Base-by-base conservation (phyloP, 1,140 invertebrate species). In the Brachionus rotundiformis region DNA sequence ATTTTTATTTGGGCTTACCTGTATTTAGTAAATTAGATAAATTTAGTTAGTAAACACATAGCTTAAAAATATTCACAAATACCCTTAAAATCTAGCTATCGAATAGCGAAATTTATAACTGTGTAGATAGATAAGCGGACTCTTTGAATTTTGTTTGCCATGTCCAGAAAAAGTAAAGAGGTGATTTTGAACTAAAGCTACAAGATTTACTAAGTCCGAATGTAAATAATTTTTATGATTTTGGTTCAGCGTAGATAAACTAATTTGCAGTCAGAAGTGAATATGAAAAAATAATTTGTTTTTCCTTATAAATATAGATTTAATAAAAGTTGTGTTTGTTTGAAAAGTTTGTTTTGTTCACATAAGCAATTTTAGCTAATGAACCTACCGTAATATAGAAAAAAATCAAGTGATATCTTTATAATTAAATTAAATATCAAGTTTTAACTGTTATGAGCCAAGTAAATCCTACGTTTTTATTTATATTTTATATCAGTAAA, bases 161-260 rank as follows among this genome's bases (percentile, higher is more conserved):
- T 54, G 47, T 54, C 47, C 47, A 54, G 19, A 54, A 54, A 54
- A 54, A 54, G 19, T 7, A 19, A 19, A 19, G 47, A 16, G 47
- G 23, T 54, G n/a, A 54, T 54, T 54, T 54, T 54, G 47, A 54
- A 7, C 23, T 54, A 19, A 54, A 54, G 47, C 47, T 16, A 54
- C 16, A 49, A 54, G 47, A 54, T 54, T 19, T 54, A 54, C 47
- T 54, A 8, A 54, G 47, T 54, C 47, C 47, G 47, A 54, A 54
- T 54, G 47, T 19, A 54, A 54, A 54, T 54, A 54, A 19, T 19
- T 54, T 54, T 54, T 54, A 54, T 54, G 19, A 54, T 54, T 54
- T 49, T 19, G 16, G 4, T 54, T 23, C 16, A 54, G 19, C 19
- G 2, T 19, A 19, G 47, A 54, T 19, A 54, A 54, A 54, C 1